Base-by-base conservation (phyloP, 1,140 invertebrate genomes). In the Amphibalanus amphitrite region DNA sequence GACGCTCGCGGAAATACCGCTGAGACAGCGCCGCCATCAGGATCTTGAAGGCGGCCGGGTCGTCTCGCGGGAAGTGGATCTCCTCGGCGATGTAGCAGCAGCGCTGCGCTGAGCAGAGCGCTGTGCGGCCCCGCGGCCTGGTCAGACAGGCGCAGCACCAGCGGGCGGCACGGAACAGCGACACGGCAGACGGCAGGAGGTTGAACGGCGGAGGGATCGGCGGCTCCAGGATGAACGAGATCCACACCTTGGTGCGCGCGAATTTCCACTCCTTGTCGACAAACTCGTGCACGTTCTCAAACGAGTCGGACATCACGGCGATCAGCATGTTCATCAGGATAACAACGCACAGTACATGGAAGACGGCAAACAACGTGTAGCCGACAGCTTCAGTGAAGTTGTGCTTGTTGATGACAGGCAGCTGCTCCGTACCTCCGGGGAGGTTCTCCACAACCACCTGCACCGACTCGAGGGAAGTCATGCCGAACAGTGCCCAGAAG, bases 281-380 rank as follows among this genome's bases (percentile, higher is more conserved):
- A 72, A 85, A 86, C 70, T 85, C 83, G 0, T 80, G 82, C 3
- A 90, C 86, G 74, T 82, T 79, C 77, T 88, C 86, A 76, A 88
- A 89, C 0, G 87, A 88, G 74, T 88, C 88, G 23, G 86, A 85
- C 86, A 90, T 89, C 76, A 88, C 88, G 6, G 88, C 89, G 74
- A 90, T 89, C 30, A 90, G 81, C 86, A 90, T 89, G 79, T 90
- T 90, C 33, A 90, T 77, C n/a, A 90, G 83, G 29, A 90, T 84
- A 69, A 90, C 83, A 47, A 89, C 86, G n/a, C 84, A 85, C 69
- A 89, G 83, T 69, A 87, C 84, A 78, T 87, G 84, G 75, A 86
- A 88, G 47, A 81, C 81, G 13, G 84, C 85, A 75, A 87, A 89
- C 33, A 84, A 81, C n/a, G 86, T 80, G 75, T 86, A 86, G 30